A percentile compares a stretch with the other conserved stretches of the same genome.
Evolutionary conservation across 2,797 vertebrate genomes (phyloP).

Genomic region (Gymnothorax reevesii): DNA sequence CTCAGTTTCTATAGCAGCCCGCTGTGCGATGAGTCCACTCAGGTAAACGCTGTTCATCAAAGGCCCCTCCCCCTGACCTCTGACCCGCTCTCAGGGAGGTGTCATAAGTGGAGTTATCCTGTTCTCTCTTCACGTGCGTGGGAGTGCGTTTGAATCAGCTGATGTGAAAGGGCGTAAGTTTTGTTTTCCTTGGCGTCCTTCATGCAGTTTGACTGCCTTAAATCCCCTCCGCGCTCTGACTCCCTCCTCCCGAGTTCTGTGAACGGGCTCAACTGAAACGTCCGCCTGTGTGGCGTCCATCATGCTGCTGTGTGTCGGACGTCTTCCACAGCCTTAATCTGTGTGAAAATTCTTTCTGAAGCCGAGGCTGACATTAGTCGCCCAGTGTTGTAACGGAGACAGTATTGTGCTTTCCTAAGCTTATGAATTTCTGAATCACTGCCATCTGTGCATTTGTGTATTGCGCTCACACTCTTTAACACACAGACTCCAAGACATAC

Average conservation of each 20-base stretch:
- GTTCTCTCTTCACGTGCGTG: neutral
- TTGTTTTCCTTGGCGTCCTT: neutral
- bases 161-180: neutral
- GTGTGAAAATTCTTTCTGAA: neutral
- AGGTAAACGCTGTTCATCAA: conserved; percentile 68
- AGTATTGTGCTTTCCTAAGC: neutral
- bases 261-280: neutral
- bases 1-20: conserved; percentile 84
- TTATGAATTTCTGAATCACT: neutral
- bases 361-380: neutral
- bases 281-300: neutral
- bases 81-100: neutral
- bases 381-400: neutral
- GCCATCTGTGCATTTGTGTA: neutral
- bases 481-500: too few species aligned
- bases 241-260: neutral
- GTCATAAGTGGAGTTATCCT: neutral
- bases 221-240: neutral
- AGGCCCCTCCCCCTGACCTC: neutral
- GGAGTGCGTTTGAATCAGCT: neutral
- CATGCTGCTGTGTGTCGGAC: neutral
- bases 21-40: conserved; percentile 75
- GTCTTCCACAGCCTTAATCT: neutral
- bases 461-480: too few species aligned
- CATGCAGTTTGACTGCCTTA: neutral